Base-by-base conservation (phyloP, 2,113 vertebrate genomes). In the Nibea coibor region DNA sequence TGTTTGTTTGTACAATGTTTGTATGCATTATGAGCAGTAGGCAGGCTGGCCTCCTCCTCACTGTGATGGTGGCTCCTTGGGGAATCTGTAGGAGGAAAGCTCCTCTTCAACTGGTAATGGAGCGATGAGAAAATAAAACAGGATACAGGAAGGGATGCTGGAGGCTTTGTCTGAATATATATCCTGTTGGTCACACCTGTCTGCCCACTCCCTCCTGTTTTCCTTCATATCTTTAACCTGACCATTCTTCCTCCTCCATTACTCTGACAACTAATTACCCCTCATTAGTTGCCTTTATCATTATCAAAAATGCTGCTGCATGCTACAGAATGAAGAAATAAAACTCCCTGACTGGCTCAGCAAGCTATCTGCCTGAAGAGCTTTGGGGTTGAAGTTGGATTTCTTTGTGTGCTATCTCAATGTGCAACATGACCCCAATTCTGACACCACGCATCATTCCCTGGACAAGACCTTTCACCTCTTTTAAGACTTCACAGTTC, bases 11-110 rank as follows among this genome's bases (percentile, higher is more conserved):
- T 35, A 28, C 24, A 59, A 53, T 15, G 9, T 57, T 59, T 79
- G 53, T 50, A 61, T 78, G 72, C 74, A 78, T 81, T 88, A 51
- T 83, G 64, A 83, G 66, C 83, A 75, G 83, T 72, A n/a, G 79
- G 88, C 71, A 70, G 75, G 31, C 76, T 57, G 71, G 73, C 84
- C 86, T 80, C 87, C 86, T 80, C 87, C 80, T 82, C 85, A 66
- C 73, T 83, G 50, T 42, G 42, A 90, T 73, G 70, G 67, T 9
- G 3, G 70, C 35, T 80, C 88, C 89, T 82, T 39, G 4, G 90
- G 87, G 92, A 91, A 85, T 82, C 68, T 87, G 92, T 91, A 69
- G 92, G 92, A 89, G 89, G 78, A 58, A 54, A 76, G 58, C 74
- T 83, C 45, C 50, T 82, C 45, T 78, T 80, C 4, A 0, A 66